Evolutionary conservation across 2,113 vertebrate species (phyloP).

Genomic region (Meriones unguiculatus): DNA sequence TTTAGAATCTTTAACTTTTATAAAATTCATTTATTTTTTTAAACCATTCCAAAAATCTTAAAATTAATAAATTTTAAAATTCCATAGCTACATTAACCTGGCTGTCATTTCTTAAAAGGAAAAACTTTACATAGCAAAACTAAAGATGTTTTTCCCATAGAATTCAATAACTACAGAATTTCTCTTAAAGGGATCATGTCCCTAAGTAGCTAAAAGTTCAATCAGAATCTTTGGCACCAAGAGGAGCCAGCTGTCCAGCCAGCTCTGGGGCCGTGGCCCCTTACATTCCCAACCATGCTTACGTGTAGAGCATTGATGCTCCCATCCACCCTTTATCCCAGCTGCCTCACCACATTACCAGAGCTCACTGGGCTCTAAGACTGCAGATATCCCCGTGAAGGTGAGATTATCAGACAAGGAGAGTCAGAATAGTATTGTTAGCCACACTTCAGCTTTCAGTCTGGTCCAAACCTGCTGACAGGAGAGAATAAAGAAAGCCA

Average conservation of each 20-base stretch:
- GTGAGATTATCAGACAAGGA: neutral
- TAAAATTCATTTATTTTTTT: neutral
- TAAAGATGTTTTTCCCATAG: neutral
- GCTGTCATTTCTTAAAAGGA: neutral
- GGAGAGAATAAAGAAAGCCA: neutral
- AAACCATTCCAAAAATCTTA: neutral
- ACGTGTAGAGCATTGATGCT: fast-evolving
- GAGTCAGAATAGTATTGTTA: neutral
- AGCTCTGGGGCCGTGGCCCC: fast-evolving
- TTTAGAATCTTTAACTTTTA: neutral
- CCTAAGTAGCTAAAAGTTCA: neutral
- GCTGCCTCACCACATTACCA: fast-evolving
- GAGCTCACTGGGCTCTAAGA: fast-evolving
- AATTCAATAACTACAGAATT: neutral
- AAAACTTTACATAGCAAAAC: neutral
- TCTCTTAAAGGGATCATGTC: neutral
- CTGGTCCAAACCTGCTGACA: neutral
- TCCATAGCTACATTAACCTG: too few relatives aligned
- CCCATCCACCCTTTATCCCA: neutral
- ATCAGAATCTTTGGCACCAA: too few relatives aligned
- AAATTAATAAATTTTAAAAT: neutral
- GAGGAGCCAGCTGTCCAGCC: neutral
- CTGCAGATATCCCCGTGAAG: neutral
- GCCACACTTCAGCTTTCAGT: neutral
- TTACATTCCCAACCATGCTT: neutral